These are phyloP conservation scores for Laupala kohalensis DNA, from an alignment of 1,140 invertebrate species.

Conservation along the genomic window DNA sequence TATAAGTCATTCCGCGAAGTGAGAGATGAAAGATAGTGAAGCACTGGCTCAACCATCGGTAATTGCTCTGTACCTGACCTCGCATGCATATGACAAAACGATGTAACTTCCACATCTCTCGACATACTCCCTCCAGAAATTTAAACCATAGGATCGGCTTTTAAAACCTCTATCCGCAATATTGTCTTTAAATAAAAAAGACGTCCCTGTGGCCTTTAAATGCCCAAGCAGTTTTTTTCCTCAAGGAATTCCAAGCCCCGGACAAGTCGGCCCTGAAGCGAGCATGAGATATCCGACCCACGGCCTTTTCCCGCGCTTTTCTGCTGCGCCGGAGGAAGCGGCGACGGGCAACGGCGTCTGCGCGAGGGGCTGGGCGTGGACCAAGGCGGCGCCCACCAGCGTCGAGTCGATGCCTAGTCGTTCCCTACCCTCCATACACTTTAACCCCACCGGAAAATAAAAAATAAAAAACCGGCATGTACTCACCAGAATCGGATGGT, in stretches of 20 bases:
- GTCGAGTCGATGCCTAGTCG: background rate
- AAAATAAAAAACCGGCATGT: conserved; percentile 13
- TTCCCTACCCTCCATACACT: background rate
- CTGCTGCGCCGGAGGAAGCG: background rate
- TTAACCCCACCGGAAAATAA: background rate
- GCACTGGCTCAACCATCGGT: too few species aligned
- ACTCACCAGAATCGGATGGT: conserved; percentile 76
- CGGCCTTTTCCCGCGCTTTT: background rate
- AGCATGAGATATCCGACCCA: background rate
- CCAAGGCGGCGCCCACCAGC: background rate
- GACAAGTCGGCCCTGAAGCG: background rate
- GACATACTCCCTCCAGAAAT: too few species aligned
- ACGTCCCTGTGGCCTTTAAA: background rate
- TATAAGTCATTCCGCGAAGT: too few species aligned
- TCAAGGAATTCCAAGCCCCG: background rate
- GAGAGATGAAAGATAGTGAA: too few species aligned
- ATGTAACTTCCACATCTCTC: too few species aligned
- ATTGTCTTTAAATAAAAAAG: too few species aligned
- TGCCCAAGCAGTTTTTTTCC: background rate
- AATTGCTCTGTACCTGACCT: too few species aligned
- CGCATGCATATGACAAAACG: too few species aligned
- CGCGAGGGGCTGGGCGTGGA: background rate
- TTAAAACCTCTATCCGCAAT: too few species aligned
- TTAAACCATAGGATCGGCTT: too few species aligned
- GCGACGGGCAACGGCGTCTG: background rate